These are phyloP conservation scores for Diachasmimorpha longicaudata DNA, from an alignment of 1,140 invertebrate genomes.

Conservation along the genomic window DNA sequence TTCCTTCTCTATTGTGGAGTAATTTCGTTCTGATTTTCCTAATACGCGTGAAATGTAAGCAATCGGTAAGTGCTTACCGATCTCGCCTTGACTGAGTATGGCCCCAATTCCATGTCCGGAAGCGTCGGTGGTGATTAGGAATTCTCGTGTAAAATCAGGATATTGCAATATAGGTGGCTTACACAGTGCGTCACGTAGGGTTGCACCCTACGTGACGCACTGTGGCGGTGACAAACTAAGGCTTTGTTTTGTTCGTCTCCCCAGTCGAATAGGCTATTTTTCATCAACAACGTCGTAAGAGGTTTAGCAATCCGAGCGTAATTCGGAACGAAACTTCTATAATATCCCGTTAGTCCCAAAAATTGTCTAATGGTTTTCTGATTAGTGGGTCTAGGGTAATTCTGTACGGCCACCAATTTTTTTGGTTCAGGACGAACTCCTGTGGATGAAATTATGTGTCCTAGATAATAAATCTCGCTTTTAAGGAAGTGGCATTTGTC, in stretches of 20 bases:
- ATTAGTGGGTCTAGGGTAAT: neutral
- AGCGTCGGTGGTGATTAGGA: neutral
- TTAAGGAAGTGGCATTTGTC: slow-evolving; percentile 21
- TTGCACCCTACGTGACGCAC: too few relatives aligned
- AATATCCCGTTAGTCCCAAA: neutral
- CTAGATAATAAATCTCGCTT: neutral
- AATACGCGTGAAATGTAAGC: neutral
- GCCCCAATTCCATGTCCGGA: neutral
- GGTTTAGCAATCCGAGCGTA: neutral
- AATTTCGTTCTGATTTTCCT: neutral
- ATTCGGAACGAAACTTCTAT: neutral
- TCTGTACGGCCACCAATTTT: neutral
- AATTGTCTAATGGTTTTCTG: neutral
- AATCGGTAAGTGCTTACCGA: neutral
- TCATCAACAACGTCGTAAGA: neutral
- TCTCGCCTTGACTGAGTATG: neutral
- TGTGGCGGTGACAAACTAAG: too few relatives aligned
- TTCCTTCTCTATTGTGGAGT: neutral
- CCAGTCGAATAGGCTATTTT: neutral
- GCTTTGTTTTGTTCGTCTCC: neutral
- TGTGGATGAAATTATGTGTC: neutral
- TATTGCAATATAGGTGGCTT: neutral
- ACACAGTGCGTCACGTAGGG: neutral
- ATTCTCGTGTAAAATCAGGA: neutral
- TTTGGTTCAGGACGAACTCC: neutral